These are phyloP conservation scores for Oreortyx pictus DNA, from an alignment of 2,797 vertebrate species.

Conservation along the genomic window DNA sequence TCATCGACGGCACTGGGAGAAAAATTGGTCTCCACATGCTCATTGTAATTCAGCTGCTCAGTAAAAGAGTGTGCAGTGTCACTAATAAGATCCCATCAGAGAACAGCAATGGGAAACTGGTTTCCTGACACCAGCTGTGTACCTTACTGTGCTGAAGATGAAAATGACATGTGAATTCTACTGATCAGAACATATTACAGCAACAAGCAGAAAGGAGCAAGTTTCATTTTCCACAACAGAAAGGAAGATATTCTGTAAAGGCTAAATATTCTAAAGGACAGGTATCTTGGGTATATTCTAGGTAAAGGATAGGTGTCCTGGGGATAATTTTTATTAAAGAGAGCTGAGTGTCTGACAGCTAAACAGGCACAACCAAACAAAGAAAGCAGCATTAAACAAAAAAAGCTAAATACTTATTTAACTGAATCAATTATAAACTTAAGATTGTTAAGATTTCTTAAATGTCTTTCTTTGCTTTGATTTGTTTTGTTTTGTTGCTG, in stretches of 20 bases:
- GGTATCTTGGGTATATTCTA: slow-evolving; percentile 11
- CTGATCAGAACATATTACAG: slow-evolving; percentile 42
- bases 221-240: slow-evolving; percentile 40
- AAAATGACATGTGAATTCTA: slow-evolving; percentile 39
- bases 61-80: not conserved
- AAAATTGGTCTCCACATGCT: not conserved
- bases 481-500: not conserved
- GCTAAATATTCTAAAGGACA: slow-evolving; percentile 49
- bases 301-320: slow-evolving; percentile 39
- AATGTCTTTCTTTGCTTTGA: not conserved
- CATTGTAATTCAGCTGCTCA: not conserved
- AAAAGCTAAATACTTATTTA: slow-evolving; percentile 26
- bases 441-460: not conserved
- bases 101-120: not conserved
- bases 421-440: not conserved
- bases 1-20: not conserved
- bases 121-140: slow-evolving; percentile 19
- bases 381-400: not conserved
- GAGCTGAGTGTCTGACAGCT: slow-evolving; percentile 11
- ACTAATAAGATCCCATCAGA: slow-evolving; percentile 43
- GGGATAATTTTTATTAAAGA: slow-evolving; percentile 24
- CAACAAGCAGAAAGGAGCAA: slow-evolving; percentile 21
- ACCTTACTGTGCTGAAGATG: slow-evolving; percentile 18
- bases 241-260: slow-evolving; percentile 18
- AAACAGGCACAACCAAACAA: not conserved